Percentiles rank a stretch among this genome's conserved stretches.
These are phyloP conservation scores for Embiotoca jacksoni DNA, from an alignment of 2,113 vertebrate species.

Conservation along the genomic window DNA sequence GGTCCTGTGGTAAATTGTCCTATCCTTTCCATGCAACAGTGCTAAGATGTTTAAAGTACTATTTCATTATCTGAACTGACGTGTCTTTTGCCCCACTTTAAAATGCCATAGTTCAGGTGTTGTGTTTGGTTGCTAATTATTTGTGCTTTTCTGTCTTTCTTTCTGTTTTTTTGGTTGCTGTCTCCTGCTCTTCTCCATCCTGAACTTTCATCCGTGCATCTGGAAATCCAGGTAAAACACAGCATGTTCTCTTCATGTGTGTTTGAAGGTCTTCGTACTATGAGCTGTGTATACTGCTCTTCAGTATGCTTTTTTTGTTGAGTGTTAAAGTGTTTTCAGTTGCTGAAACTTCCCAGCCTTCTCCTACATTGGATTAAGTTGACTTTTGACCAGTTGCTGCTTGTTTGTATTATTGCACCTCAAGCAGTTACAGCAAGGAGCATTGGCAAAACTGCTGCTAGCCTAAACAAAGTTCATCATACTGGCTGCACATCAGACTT, in stretches of 20 bases:
- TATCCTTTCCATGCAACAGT: no score
- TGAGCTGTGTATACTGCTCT: not conserved
- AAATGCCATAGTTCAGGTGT: not conserved
- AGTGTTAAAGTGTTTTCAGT: slow-evolving; percentile 3
- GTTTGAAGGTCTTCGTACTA: not conserved
- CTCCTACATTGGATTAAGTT: not conserved
- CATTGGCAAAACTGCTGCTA: slow-evolving; percentile 9
- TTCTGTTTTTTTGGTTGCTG: not conserved
- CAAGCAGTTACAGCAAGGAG: slow-evolving; percentile 38
- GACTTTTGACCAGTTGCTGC: slow-evolving; percentile 21
- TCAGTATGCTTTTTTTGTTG: not conserved
- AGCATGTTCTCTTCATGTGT: not conserved
- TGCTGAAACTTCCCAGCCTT: slow-evolving; percentile 7
- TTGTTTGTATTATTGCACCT: slow-evolving; percentile 32
- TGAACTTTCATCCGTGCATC: slow-evolving; percentile 24
- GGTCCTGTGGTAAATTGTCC: no score
- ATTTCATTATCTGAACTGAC: not conserved
- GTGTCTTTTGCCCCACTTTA: not conserved
- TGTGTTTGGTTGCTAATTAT: not conserved
- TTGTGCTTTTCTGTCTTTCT: not conserved
- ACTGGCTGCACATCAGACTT: not conserved
- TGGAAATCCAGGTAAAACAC: slow-evolving; percentile 48
- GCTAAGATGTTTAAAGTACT: no score
- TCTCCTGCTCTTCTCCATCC: slow-evolving; percentile 6
- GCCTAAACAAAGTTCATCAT: slow-evolving; percentile 25